Conservation (phyloP, 2,888 invertebrate genomes). For the Caenorhabditis wallacei region DNA sequence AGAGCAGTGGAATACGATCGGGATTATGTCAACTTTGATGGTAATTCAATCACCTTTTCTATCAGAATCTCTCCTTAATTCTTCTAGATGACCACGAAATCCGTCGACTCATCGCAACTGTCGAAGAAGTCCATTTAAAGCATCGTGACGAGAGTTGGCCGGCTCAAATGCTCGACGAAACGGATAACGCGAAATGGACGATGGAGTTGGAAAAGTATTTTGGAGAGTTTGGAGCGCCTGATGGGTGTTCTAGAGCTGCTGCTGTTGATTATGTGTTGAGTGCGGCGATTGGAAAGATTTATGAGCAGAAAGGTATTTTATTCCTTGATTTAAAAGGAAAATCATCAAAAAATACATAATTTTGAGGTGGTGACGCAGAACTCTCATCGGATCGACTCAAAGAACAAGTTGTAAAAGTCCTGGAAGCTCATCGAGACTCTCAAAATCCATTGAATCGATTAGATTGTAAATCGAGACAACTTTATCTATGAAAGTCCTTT, state of each 20-base stretch:
- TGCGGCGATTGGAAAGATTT: constrained; percentile 65
- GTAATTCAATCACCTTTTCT: constrained; percentile 43
- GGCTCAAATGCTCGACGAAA: constrained; percentile 62
- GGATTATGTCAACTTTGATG: constrained; percentile 69
- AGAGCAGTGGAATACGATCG: constrained; percentile 66
- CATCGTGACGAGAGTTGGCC: constrained; percentile 67
- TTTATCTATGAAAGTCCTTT: neutral
- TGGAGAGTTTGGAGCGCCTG: constrained; percentile 55
- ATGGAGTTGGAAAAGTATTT: constrained; percentile 68
- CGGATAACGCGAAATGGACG: constrained; percentile 56
- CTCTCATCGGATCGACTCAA: constrained; percentile 35
- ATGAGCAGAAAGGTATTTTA: constrained; percentile 65
- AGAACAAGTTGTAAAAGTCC: constrained; percentile 24
- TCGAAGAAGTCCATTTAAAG: constrained; percentile 68
- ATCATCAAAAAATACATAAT: neutral
- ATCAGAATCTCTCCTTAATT: neutral
- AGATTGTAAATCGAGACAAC: constrained; percentile 68
- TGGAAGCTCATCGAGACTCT: constrained; percentile 49
- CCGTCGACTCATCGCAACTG: constrained; percentile 60
- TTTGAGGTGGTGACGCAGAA: constrained; percentile 40
- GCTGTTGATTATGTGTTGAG: constrained; percentile 68
- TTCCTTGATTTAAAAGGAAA: too few relatives aligned
- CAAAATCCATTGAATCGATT: constrained; percentile 68
- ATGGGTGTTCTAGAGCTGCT: constrained; percentile 42
- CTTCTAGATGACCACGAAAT: constrained; percentile 70